Percentiles rank a stretch among this genome's conserved stretches.
Evolutionary conservation across 1,140 invertebrate species (phyloP).

Genomic region (Zaprionus nigranus): DNA sequence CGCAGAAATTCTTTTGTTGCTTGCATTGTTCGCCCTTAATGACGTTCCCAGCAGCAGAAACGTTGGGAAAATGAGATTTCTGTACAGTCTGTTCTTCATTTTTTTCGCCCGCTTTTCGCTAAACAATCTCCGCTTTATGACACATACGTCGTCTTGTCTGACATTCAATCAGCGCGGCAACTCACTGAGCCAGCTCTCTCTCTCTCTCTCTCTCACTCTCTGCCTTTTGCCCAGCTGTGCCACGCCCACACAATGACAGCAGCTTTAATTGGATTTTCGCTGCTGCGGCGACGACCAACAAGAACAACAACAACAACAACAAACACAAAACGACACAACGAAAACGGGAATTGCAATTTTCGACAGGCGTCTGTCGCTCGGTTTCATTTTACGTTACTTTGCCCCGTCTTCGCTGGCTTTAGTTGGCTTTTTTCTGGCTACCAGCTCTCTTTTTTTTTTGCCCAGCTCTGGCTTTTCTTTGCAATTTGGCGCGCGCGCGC

Average conservation of each 20-base stretch:
- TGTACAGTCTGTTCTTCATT: neutral
- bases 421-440: slow-evolving; percentile 22
- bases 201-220: neutral
- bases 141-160: slow-evolving; percentile 73
- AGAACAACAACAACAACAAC: slow-evolving; percentile 37
- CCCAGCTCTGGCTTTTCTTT: slow-evolving; percentile 51
- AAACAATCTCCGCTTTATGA: slow-evolving; percentile 79
- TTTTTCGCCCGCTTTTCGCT: slow-evolving; percentile 33
- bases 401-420: slow-evolving; percentile 42
- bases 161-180: slow-evolving; percentile 76
- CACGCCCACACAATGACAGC: slow-evolving; percentile 69
- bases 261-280: slow-evolving; percentile 81
- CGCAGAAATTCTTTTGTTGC: no score
- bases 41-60: neutral
- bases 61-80: neutral
- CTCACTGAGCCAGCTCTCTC: neutral
- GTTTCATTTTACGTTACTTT: slow-evolving; percentile 64
- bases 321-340: slow-evolving; percentile 14
- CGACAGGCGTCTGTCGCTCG: slow-evolving; percentile 76
- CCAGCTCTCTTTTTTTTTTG: neutral
- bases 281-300: slow-evolving; percentile 61
- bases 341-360: slow-evolving; percentile 79
- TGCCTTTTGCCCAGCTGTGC: slow-evolving; percentile 26
- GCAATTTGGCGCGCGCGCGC: slow-evolving; percentile 59
- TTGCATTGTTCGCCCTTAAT: neutral